Conservation (phyloP, 2,888 invertebrate species). For the Notodonta ziczac region DNA sequence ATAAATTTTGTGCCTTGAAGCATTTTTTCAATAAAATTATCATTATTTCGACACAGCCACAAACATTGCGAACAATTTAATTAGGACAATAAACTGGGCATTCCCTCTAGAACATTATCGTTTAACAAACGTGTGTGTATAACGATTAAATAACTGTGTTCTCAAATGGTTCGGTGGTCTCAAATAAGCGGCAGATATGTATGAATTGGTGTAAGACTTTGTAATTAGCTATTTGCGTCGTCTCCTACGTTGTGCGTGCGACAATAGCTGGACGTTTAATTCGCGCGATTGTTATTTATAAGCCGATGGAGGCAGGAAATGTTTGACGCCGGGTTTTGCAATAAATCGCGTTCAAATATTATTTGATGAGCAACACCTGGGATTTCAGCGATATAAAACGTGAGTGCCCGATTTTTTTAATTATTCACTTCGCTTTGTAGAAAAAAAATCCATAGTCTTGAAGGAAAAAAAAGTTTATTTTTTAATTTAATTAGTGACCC, state of each 20-base stretch:
- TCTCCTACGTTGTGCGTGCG: conserved; percentile 34
- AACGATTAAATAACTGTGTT: conserved; percentile 20
- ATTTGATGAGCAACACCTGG: conserved; percentile 36
- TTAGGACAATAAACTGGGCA: conserved; percentile 31
- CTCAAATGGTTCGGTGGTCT: conserved; percentile 28
- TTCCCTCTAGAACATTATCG: conserved; percentile 23
- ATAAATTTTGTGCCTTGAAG: conserved; percentile 56
- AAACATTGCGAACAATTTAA: conserved; percentile 31
- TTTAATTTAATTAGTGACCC: conserved; percentile 36
- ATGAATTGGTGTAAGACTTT: conserved; percentile 36
- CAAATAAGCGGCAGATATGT: conserved; percentile 27
- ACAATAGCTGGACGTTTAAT: conserved; percentile 39
- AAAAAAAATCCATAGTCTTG: background rate
- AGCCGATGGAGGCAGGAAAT: conserved; percentile 22
- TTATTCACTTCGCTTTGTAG: background rate
- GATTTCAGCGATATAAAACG: conserved; percentile 23
- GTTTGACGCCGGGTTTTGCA: conserved; percentile 17
- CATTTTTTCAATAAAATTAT: conserved; percentile 45
- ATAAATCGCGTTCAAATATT: conserved; percentile 18
- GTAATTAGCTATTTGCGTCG: conserved; percentile 43
- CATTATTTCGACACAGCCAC: conserved; percentile 35
- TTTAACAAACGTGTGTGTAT: conserved; percentile 24
- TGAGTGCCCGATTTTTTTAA: conserved; percentile 25
- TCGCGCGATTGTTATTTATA: conserved; percentile 28
- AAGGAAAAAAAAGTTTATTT: conserved; percentile 12